Base-by-base conservation (phyloP, 1,140 invertebrate species). In the Tetramorium simillimum region DNA sequence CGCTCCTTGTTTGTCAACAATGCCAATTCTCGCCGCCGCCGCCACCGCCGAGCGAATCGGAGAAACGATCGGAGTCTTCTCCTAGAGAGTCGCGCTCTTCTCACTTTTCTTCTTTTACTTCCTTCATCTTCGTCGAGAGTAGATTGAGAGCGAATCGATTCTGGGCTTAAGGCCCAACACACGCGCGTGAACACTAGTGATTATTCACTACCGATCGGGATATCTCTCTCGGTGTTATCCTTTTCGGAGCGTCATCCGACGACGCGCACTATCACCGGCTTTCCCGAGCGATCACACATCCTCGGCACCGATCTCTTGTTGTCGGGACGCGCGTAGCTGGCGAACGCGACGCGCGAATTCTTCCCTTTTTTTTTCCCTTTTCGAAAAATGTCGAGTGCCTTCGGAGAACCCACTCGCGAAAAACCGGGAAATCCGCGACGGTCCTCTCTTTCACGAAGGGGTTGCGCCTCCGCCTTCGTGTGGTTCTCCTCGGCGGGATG, bases 401-500 rank as follows among this genome's bases (percentile, higher is more conserved):
- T 84, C 24, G 28, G 40, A 5, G 46, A 65, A 77, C 2, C 24
- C 53, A 73, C 67, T 82, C 53, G 82, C 72, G 72, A 43, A 33
- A 18, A 56, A n/a, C n/a, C 60, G 49, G 58, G 58, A 60, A 85
- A 76, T 70, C 40, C 62, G 81, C 60, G 60, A 40, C 67, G 76
- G 91, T 90, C 89, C 87, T 90, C 89, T 92, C 77, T 65, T 51
- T 75, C 88, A 75, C 58, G 73, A 89, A 91, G 90, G 89, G 78
- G 87, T 82, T 86, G 89, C 69, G 88, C 88, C 86, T 89, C 91
- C 90, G 92, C 78, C 86, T 89, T 90, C 73, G 80, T 49, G 69
- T 56, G 69, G 84, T 49, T 91, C 89, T 86, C 82, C 73, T 89
- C 85, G 86, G 69, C 80, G 80, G 80, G 89, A 91, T 88, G 89